Evolutionary conservation across 2,113 vertebrate genomes (phyloP).

Genomic region (Philantomba maxwellii): DNA sequence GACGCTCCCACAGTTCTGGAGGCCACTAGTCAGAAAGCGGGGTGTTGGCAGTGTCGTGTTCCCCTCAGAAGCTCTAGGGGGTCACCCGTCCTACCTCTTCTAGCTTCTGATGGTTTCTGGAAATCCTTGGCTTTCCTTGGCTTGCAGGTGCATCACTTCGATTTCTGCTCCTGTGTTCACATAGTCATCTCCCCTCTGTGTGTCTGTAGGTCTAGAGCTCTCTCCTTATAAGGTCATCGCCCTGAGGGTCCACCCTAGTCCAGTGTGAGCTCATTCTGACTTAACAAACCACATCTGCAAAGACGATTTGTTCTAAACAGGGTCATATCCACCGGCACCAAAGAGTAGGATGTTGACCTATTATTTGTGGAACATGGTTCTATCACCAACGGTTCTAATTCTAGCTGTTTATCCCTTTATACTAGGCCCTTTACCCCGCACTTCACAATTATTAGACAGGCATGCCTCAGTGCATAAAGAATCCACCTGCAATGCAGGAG

Average conservation of each 20-base stretch:
- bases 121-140: neutral
- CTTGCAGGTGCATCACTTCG: neutral
- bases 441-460: neutral
- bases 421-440: neutral
- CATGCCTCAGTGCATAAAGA: neutral
- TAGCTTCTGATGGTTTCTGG: too few relatives aligned
- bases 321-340: neutral
- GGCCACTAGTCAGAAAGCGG: neutral
- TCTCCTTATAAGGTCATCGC: neutral
- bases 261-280: neutral
- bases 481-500: neutral
- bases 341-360: too few relatives aligned
- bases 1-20: neutral
- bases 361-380: neutral
- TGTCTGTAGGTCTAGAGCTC: neutral
- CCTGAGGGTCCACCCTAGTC: neutral
- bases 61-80: too few relatives aligned
- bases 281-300: neutral
- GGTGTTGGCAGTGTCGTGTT: too few relatives aligned
- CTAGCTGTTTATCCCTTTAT: neutral
- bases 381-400: neutral
- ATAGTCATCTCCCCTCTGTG: neutral
- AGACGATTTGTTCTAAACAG: neutral
- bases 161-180: neutral
- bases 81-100: neutral